phyloP scores from a whole-genome alignment of 92 coral and sea anemone species.

The Heteractis magnifica region DNA sequence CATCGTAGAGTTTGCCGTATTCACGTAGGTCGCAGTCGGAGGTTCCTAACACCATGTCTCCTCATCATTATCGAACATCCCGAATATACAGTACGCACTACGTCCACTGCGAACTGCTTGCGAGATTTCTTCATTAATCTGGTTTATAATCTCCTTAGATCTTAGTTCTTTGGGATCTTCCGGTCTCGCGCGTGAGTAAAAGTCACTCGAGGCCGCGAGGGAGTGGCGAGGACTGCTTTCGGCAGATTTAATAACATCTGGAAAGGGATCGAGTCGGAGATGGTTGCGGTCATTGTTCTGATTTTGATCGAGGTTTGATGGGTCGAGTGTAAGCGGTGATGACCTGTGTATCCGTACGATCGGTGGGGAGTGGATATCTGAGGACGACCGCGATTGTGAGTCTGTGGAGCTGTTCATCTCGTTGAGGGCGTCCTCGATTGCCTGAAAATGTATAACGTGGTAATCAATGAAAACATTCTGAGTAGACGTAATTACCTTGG shows the following conservation, averaged over 20 bases:
- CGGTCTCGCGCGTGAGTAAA: slow-evolving; percentile 49
- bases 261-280: slow-evolving; percentile 84
- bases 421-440: slow-evolving; percentile 75
- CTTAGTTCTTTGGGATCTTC: slow-evolving; percentile 60
- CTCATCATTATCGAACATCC: slow-evolving; percentile 93
- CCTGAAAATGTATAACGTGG: slow-evolving; percentile 37
- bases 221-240: slow-evolving; percentile 94
- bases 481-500: too few relatives aligned
- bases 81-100: slow-evolving; percentile 92
- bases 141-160: slow-evolving; percentile 75
- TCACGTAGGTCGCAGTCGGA: too few relatives aligned
- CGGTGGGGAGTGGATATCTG: slow-evolving; percentile 76
- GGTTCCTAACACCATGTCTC: slow-evolving; percentile 88
- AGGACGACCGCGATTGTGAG: slow-evolving; percentile 65
- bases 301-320: slow-evolving; percentile 36
- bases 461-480: not conserved
- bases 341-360: slow-evolving; percentile 71
- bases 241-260: slow-evolving; percentile 96
- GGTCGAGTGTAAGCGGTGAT: slow-evolving; percentile 58
- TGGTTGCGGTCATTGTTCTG: slow-evolving; percentile 39
- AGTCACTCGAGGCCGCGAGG: slow-evolving; percentile 65
- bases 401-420: slow-evolving; percentile 44
- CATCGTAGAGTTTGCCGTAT: too few relatives aligned
- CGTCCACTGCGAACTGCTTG: slow-evolving; percentile 89
- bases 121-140: slow-evolving; percentile 81